Conservation (phyloP, 64 coral and sea anemone species). For the Stichodactyla mertensii region DNA sequence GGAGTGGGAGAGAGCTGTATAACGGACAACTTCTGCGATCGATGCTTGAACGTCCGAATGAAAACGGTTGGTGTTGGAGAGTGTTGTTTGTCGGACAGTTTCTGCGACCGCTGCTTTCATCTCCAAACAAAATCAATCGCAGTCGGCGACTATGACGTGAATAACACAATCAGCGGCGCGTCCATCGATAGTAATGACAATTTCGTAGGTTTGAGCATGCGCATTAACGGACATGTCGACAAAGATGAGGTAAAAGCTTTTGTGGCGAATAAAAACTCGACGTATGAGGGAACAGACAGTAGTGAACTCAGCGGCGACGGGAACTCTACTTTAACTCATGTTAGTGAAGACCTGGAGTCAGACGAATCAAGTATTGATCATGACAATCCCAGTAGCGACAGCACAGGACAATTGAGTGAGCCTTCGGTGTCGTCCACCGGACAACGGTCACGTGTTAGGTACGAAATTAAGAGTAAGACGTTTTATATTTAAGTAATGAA, state of each 20-base stretch:
- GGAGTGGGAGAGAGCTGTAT: conserved; percentile 87
- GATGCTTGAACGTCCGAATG: conserved; percentile 76
- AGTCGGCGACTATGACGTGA: conserved; percentile 76
- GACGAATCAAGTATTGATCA: conserved; percentile 78
- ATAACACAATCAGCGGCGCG: not conserved
- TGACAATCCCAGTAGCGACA: conserved; percentile 89
- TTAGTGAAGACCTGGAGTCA: conserved; percentile 50
- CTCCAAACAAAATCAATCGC: conserved; percentile 69
- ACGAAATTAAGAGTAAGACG: conserved; percentile 27
- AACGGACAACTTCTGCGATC: conserved; percentile 82
- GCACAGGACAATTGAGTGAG: conserved; percentile 76
- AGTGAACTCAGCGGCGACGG: not conserved
- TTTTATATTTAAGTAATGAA: not conserved
- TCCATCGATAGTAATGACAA: not conserved
- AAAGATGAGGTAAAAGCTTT: not conserved
- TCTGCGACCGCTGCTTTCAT: conserved; percentile 85
- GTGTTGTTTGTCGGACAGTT: conserved; percentile 81
- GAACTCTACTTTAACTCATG: conserved; percentile 14
- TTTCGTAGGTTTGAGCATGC: not conserved
- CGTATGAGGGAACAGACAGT: conserved; percentile 12
- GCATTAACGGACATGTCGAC: conserved; percentile 2
- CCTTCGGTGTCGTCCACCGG: conserved; percentile 26
- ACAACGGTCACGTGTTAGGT: conserved; percentile 51
- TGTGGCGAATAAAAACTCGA: conserved; percentile 7
- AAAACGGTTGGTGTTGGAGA: conserved; percentile 78